phyloP scores from a whole-genome alignment of 2,888 invertebrate species.

The Ectemnius lituratus region DNA sequence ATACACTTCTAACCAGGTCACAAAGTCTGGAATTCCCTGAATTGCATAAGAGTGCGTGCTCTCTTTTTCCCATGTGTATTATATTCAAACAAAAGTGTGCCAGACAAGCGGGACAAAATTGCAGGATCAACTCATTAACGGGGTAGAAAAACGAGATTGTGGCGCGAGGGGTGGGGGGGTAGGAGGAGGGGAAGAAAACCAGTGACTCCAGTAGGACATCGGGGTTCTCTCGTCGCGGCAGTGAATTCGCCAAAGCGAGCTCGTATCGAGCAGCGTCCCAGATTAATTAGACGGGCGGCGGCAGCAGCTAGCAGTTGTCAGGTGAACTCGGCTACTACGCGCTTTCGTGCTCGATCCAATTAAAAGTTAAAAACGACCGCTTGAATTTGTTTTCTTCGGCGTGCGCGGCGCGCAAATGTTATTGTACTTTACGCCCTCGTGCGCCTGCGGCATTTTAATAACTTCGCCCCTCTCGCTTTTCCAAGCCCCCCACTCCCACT shows the following conservation, averaged over 20 bases:
- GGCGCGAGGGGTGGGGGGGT: too few relatives aligned
- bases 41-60: too few relatives aligned
- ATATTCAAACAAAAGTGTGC: too few relatives aligned
- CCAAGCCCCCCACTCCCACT: background rate
- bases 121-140: too few relatives aligned
- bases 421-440: conserved; percentile 48
- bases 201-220: too few relatives aligned
- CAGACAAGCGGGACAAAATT: too few relatives aligned
- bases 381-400: conserved; percentile 55
- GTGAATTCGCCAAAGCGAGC: background rate
- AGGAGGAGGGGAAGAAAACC: too few relatives aligned
- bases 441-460: conserved; percentile 49
- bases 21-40: too few relatives aligned
- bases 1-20: too few relatives aligned
- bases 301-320: conserved; percentile 22
- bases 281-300: conserved; percentile 54
- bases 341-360: conserved; percentile 49
- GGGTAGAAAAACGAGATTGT: too few relatives aligned
- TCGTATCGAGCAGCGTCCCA: conserved; percentile 36
- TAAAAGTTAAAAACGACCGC: conserved; percentile 60
- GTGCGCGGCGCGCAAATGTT: conserved; percentile 48
- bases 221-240: background rate
- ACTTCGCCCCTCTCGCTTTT: conserved; percentile 25
- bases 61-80: too few relatives aligned
- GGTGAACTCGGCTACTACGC: conserved; percentile 28